Percentiles rank a stretch among this genome's conserved stretches.
Evolutionary conservation across 1,140 invertebrate genomes (phyloP).

Genomic region (Brachionus paranguensis): DNA sequence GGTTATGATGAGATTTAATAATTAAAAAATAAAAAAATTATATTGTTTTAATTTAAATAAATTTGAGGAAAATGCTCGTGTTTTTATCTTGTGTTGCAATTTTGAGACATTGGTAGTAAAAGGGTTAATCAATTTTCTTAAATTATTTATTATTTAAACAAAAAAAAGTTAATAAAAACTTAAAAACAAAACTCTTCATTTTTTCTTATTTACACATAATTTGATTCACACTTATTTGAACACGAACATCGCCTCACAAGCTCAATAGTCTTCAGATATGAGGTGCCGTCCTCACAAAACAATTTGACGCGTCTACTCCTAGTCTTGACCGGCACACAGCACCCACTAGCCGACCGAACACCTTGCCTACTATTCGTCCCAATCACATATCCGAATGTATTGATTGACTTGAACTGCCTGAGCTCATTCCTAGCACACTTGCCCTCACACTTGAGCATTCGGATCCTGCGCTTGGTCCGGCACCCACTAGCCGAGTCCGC

Average conservation of each 20-base stretch:
- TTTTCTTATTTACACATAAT: neutral
- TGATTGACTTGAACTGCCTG: neutral
- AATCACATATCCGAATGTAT: neutral
- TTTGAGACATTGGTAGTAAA: too few relatives aligned
- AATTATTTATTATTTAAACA: neutral
- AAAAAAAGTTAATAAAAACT: neutral
- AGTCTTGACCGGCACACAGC: conserved; percentile 79
- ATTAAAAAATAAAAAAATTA: too few relatives aligned
- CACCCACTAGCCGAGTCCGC: conserved; percentile 49
- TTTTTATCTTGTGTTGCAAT: too few relatives aligned
- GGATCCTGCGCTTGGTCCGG: conserved; percentile 46
- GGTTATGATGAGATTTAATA: too few relatives aligned
- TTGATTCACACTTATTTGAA: conserved; percentile 46
- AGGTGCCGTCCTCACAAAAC: conserved; percentile 80
- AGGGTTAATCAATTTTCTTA: too few relatives aligned
- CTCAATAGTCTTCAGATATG: conserved; percentile 88
- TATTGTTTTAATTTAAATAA: too few relatives aligned
- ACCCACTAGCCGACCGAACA: conserved; percentile 56
- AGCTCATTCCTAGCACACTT: neutral
- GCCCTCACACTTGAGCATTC: conserved; percentile 48
- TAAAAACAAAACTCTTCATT: neutral
- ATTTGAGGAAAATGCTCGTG: too few relatives aligned
- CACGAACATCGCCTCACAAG: conserved; percentile 77
- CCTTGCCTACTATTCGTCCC: conserved; percentile 1
- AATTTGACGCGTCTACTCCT: conserved; percentile 85